These are phyloP conservation scores for sheep (Ovis aries) DNA, from an alignment of 2,113 vertebrate genomes.

Conservation along the genomic window ARS-UI_Ramb_v3.0 NC_056056.1:32587001-32587500, in stretches of 20 bases:
- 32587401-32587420: neutral
- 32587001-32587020: neutral
- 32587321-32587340: neutral
- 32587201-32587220: neutral
- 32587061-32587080: neutral
- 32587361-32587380: neutral
- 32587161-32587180: fast-evolving
- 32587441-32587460: neutral
- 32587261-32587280: neutral
- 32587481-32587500: fast-evolving
- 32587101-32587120: neutral
- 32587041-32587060: neutral
- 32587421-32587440: neutral
- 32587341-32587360: neutral
- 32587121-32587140: neutral
- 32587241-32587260: neutral
- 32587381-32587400: neutral
- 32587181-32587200: neutral
- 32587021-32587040: neutral
- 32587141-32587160: neutral
- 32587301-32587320: neutral
- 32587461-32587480: neutral
- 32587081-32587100: no score
- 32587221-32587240: neutral
- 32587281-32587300: neutral